Conservation (phyloP, 2,113 vertebrate genomes). For the Condylura cristata region DNA sequence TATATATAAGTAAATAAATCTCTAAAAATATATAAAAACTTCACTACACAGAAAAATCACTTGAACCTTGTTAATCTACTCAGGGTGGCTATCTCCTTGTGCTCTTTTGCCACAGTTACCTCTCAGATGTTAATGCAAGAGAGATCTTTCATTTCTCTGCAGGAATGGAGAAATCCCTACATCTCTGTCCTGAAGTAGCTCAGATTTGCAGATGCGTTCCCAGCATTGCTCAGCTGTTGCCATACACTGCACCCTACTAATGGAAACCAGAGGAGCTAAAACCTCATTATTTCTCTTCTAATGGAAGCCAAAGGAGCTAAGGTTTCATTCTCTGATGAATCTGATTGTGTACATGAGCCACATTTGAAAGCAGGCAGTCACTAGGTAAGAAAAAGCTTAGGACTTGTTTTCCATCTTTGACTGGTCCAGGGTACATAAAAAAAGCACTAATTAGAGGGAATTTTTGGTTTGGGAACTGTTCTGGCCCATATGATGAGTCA, state of each 20-base stretch:
- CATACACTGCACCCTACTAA: not conserved
- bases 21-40: too few species aligned
- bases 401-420: not conserved
- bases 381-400: conserved; percentile 12
- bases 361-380: not conserved
- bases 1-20: too few species aligned
- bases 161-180: not conserved
- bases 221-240: not conserved
- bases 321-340: not conserved
- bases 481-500: conserved; percentile 33
- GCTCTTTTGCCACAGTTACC: not conserved
- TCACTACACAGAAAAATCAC: not conserved
- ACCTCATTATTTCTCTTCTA: not conserved
- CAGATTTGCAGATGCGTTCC: not conserved
- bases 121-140: not conserved
- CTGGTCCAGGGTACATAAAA: not conserved
- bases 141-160: conserved; percentile 26
- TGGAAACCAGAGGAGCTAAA: not conserved
- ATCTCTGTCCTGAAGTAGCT: not conserved
- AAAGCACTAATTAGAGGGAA: not conserved
- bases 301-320: not conserved
- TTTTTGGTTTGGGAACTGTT: conserved; percentile 18
- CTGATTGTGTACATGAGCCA: not conserved
- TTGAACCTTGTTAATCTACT: not conserved
- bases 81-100: not conserved